Percentiles rank a stretch among this genome's conserved stretches.
phyloP scores from a whole-genome alignment of 2,113 vertebrate species.

The Cinclus mexicanus region DNA sequence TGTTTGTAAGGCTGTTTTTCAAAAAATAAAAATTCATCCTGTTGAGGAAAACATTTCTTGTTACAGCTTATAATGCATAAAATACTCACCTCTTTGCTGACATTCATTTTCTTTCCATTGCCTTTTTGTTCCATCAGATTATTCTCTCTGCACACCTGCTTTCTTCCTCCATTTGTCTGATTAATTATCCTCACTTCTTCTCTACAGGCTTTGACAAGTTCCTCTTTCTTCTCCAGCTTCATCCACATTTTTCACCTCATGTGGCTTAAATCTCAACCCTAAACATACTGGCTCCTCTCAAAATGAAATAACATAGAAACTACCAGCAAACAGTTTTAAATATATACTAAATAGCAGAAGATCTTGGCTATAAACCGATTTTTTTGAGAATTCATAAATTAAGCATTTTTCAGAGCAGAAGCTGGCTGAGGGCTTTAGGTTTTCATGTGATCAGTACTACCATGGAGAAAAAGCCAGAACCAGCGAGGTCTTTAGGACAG shows the following conservation, averaged over 20 bases:
- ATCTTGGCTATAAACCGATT: background rate
- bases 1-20: background rate
- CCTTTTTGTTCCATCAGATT: background rate
- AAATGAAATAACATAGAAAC: background rate
- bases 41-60: background rate
- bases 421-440: background rate
- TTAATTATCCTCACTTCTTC: constrained; percentile 43
- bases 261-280: background rate
- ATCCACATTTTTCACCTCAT: background rate
- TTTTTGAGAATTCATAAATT: background rate
- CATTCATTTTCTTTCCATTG: constrained; percentile 13
- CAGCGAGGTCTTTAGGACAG: background rate
- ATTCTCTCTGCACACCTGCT: constrained; percentile 28
- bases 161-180: constrained; percentile 41
- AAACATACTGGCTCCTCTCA: background rate
- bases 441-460: background rate
- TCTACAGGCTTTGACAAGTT: constrained; percentile 25
- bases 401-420: background rate
- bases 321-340: background rate
- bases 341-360: background rate
- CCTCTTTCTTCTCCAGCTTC: constrained; percentile 1
- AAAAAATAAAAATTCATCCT: background rate
- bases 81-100: background rate
- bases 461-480: background rate
- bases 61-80: background rate